Evolutionary conservation across 2,797 vertebrate genomes (phyloP).

Genomic region (Myoxocephalus aenaeus): DNA sequence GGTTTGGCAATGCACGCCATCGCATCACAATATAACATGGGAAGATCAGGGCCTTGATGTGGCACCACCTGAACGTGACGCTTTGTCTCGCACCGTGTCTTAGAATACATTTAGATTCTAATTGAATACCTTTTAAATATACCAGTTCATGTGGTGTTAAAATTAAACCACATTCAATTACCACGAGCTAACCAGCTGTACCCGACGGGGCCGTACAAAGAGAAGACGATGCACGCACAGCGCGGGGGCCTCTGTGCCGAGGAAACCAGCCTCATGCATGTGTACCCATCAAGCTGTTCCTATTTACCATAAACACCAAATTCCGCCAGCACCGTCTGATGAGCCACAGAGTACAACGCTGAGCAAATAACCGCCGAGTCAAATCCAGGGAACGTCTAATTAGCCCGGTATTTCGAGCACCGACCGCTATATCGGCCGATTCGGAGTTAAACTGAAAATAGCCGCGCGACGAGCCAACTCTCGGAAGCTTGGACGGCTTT

Average conservation of each 20-base stretch:
- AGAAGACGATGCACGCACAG: neutral
- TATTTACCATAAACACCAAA: constrained; percentile 66
- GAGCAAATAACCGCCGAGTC: constrained; percentile 31
- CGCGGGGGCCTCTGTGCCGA: neutral
- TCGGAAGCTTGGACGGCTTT: constrained; percentile 56
- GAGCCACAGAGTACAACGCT: constrained; percentile 12
- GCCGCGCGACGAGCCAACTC: constrained; percentile 61
- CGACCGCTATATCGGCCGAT: constrained; percentile 43
- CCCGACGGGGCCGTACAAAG: neutral
- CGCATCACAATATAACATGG: neutral
- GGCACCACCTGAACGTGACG: neutral
- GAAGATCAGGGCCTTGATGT: neutral
- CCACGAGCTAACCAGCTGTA: neutral
- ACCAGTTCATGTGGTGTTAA: neutral
- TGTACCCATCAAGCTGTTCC: constrained; percentile 55
- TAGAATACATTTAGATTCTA: neutral
- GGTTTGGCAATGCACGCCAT: neutral
- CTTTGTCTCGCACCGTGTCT: neutral
- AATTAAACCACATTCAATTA: neutral
- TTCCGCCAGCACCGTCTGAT: constrained; percentile 57
- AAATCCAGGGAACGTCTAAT: constrained; percentile 56
- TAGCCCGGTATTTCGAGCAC: constrained; percentile 48
- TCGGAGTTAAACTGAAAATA: constrained; percentile 59
- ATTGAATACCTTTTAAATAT: neutral
- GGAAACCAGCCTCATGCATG: constrained; percentile 14